Conservation (phyloP, 2,113 vertebrate genomes). For the Charadrius vociferus region DNA sequence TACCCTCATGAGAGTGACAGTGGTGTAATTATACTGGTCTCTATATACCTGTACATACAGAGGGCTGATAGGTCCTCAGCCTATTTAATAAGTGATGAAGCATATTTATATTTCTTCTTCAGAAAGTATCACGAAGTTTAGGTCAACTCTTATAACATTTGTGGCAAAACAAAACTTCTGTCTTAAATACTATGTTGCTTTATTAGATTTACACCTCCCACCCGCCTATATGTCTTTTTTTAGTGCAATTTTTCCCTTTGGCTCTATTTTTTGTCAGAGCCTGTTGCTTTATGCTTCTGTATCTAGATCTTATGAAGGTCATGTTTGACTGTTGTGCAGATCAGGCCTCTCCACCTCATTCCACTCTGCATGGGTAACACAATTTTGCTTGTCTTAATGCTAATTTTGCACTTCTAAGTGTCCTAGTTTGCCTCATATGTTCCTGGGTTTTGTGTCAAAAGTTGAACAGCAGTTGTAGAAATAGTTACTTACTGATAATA, state of each 20-base stretch:
- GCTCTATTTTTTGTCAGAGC: neutral
- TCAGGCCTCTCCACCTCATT: neutral
- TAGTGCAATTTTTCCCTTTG: neutral
- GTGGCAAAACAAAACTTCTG: neutral
- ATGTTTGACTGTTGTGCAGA: neutral
- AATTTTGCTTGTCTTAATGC: neutral
- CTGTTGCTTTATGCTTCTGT: neutral
- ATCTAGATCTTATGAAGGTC: neutral
- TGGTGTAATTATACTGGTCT: neutral
- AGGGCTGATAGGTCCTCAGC: neutral
- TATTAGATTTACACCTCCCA: neutral
- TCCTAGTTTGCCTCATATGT: neutral
- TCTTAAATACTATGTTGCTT: neutral
- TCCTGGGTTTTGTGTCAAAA: neutral
- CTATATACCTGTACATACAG: neutral
- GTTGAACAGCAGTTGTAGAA: neutral
- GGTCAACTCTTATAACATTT: neutral
- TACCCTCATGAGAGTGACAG: accelerated
- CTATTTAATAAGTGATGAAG: neutral
- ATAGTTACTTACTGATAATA: neutral
- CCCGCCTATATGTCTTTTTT: neutral
- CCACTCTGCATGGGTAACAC: neutral
- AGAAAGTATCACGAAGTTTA: neutral
- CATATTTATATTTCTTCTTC: neutral
- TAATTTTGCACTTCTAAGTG: neutral